Conservation (phyloP, 2,113 vertebrate species). For the Pelusios castaneus region DNA sequence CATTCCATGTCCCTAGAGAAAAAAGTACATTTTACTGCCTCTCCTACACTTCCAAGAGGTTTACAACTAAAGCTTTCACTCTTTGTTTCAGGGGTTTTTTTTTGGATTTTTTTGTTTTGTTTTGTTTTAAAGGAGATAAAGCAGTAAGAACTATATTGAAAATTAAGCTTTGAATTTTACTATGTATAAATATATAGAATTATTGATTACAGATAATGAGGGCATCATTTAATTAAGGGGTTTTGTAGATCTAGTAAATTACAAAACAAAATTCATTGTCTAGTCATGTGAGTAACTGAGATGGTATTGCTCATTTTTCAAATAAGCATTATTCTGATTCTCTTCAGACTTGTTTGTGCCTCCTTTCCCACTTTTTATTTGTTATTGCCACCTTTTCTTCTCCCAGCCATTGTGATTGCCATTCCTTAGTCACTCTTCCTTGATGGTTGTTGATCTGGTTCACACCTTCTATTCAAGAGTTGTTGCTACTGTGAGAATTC, state of each 20-base stretch:
- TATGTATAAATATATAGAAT: neutral
- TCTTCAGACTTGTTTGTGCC: neutral
- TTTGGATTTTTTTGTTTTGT: too few relatives aligned
- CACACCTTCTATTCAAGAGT: neutral
- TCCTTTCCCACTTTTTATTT: neutral
- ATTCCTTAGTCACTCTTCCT: neutral
- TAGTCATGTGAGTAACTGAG: neutral
- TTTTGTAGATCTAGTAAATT: neutral
- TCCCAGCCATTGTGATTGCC: neutral
- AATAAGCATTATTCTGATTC: neutral
- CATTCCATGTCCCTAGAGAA: conserved; percentile 92
- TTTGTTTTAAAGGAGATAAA: neutral
- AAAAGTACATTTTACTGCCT: conserved; percentile 17
- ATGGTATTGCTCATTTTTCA: neutral
- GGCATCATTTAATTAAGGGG: neutral
- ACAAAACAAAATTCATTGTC: neutral
- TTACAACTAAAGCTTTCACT: neutral
- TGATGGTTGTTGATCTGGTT: neutral
- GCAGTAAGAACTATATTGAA: rapidly evolving
- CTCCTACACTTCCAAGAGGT: neutral
- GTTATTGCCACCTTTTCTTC: neutral
- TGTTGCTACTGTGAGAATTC: neutral
- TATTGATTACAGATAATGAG: neutral
- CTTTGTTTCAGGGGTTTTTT: neutral
- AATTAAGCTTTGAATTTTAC: neutral